phyloP scores from a whole-genome alignment of 2,113 vertebrate genomes.

The Channa maculata region DNA sequence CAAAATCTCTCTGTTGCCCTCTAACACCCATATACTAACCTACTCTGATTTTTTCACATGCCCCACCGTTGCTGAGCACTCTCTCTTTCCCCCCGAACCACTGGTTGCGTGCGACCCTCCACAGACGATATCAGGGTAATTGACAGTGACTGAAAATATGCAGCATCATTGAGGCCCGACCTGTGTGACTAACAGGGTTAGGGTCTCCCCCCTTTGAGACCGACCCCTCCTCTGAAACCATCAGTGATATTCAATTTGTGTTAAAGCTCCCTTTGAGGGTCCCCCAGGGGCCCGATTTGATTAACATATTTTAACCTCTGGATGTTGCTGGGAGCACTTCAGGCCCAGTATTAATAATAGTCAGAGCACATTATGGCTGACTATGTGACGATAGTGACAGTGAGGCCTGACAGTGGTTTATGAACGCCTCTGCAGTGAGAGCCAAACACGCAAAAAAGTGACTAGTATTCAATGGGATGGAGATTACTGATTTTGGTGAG shows the following conservation, averaged over 20 bases:
- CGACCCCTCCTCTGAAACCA: slow-evolving; percentile 76
- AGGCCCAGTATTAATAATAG: slow-evolving; percentile 78
- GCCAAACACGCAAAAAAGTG: slow-evolving; percentile 50
- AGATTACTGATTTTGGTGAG: slow-evolving; percentile 62
- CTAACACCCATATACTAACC: slow-evolving; percentile 1
- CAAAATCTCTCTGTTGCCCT: slow-evolving; percentile 20
- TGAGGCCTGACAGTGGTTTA: slow-evolving; percentile 57
- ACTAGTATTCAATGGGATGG: slow-evolving; percentile 61
- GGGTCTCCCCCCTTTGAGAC: slow-evolving; percentile 75
- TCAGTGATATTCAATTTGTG: slow-evolving; percentile 83
- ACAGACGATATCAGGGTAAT: slow-evolving; percentile 84
- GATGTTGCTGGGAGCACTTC: slow-evolving; percentile 63
- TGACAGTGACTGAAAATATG: slow-evolving; percentile 87
- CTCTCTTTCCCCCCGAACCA: slow-evolving; percentile 48
- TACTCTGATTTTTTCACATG: slow-evolving; percentile 54
- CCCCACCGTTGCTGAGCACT: slow-evolving; percentile 46
- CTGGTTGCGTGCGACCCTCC: slow-evolving; percentile 72
- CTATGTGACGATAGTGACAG: slow-evolving; percentile 67
- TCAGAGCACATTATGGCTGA: slow-evolving; percentile 70
- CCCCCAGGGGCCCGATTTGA: slow-evolving; percentile 77
- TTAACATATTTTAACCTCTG: slow-evolving; percentile 81
- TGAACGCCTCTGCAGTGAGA: slow-evolving; percentile 49
- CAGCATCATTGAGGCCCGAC: slow-evolving; percentile 81
- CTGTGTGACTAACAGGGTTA: slow-evolving; percentile 87
- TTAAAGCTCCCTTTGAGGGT: slow-evolving; percentile 79